Conservation (phyloP, 2,113 vertebrate genomes). For the Ammodytes dubius region DNA sequence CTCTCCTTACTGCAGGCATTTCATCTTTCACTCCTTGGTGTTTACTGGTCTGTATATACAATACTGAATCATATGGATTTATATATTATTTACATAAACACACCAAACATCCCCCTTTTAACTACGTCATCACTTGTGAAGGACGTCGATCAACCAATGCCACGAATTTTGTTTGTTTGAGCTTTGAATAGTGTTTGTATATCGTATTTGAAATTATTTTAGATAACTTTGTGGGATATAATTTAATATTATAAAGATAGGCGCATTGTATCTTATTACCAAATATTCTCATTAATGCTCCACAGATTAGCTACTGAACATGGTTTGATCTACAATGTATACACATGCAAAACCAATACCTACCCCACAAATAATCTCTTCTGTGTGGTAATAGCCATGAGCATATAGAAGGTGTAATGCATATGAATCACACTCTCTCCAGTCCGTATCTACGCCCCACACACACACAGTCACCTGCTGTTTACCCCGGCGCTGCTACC, state of each 20-base stretch:
- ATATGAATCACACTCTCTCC: slow-evolving; percentile 49
- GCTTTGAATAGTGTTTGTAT: too few relatives aligned
- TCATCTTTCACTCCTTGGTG: background rate
- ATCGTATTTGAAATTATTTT: background rate
- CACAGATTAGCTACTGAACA: background rate
- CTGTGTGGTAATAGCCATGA: background rate
- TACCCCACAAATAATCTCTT: background rate
- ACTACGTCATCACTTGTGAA: too few relatives aligned
- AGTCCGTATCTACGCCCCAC: background rate
- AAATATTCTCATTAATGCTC: slow-evolving; percentile 15
- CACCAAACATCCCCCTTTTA: too few relatives aligned
- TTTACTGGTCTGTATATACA: too few relatives aligned
- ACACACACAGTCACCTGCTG: slow-evolving; percentile 35
- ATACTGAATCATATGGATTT: too few relatives aligned
- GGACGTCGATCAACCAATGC: too few relatives aligned
- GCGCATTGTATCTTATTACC: background rate
- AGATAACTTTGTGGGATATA: background rate
- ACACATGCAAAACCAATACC: slow-evolving; percentile 1
- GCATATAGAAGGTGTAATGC: slow-evolving; percentile 40
- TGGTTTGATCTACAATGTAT: background rate
- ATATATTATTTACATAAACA: too few relatives aligned
- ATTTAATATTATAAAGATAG: too few relatives aligned
- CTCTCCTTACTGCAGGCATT: background rate
- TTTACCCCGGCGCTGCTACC: slow-evolving; percentile 38
- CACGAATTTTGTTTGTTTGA: too few relatives aligned